Percentiles rank a stretch among this genome's conserved stretches.
Evolutionary conservation across 2,113 vertebrate genomes (phyloP).

Genomic region (Notarius quadriscutis): DNA sequence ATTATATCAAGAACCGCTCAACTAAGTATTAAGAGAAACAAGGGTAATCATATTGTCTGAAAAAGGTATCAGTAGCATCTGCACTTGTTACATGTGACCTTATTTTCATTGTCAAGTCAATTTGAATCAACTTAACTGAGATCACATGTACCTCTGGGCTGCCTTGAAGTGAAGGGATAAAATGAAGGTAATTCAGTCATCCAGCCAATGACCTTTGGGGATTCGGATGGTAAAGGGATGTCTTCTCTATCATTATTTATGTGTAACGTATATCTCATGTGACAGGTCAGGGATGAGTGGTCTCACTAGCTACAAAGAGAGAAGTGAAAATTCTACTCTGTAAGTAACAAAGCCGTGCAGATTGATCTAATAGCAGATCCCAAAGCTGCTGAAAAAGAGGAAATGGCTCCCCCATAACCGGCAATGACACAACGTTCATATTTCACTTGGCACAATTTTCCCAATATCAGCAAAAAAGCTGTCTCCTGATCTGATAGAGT

Average conservation of each 20-base stretch:
- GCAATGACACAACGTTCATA: slow-evolving; percentile 5
- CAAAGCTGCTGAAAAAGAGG: slow-evolving; percentile 21
- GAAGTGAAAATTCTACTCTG: slow-evolving; percentile 15
- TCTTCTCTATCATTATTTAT: slow-evolving; percentile 2
- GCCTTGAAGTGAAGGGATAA: background rate
- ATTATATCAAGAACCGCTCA: background rate
- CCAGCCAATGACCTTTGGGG: background rate
- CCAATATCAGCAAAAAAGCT: slow-evolving; percentile 32
- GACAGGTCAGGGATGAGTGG: background rate
- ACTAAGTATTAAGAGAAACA: too few species aligned
- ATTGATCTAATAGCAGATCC: slow-evolving; percentile 4
- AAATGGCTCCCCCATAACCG: background rate
- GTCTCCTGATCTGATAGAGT: slow-evolving; percentile 3
- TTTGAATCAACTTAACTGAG: background rate
- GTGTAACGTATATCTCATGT: slow-evolving; percentile 8
- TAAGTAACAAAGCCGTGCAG: background rate
- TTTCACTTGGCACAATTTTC: slow-evolving; percentile 16
- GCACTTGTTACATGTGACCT: background rate
- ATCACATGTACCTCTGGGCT: background rate
- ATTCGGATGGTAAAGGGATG: background rate
- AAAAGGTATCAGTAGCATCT: background rate
- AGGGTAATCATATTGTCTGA: background rate
- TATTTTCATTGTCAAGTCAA: background rate
- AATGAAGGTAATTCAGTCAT: background rate
- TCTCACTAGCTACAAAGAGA: slow-evolving; percentile 4